phyloP scores from a whole-genome alignment of 2,797 vertebrate genomes.

The Gouania willdenowi region DNA sequence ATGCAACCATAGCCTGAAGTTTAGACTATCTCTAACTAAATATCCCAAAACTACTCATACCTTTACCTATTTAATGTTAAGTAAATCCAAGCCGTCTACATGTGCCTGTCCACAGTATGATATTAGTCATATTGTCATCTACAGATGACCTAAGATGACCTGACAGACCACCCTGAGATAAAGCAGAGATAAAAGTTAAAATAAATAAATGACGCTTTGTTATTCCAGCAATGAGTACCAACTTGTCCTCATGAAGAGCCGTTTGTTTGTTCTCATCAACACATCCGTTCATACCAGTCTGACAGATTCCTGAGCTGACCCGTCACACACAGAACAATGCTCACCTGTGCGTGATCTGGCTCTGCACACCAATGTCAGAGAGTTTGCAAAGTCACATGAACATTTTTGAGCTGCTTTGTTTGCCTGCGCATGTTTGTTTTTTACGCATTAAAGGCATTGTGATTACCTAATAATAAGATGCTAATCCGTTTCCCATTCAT shows the following conservation, averaged over 20 bases:
- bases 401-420: constrained; percentile 30
- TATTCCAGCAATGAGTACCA: constrained; percentile 4
- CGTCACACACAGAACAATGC: constrained; percentile 15
- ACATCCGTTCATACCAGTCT: constrained; percentile 21
- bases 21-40: too few species aligned
- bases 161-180: not conserved
- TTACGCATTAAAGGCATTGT: not conserved
- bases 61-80: too few species aligned
- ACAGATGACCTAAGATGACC: not conserved
- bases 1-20: too few species aligned
- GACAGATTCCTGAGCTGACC: constrained; percentile 42
- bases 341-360: constrained; percentile 14
- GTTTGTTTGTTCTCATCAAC: constrained; percentile 31
- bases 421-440: constrained; percentile 36
- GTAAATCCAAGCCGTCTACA: too few species aligned
- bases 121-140: not conserved
- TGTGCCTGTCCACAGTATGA: not conserved
- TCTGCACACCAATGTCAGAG: not conserved
- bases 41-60: too few species aligned
- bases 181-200: not conserved
- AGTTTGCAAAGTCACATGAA: not conserved
- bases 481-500: too few species aligned
- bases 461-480: too few species aligned
- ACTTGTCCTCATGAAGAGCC: constrained; percentile 27
- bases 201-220: constrained; percentile 31